These are phyloP conservation scores for Pimephales promelas DNA, from an alignment of 2,113 vertebrate species.

Conservation along the genomic window DNA sequence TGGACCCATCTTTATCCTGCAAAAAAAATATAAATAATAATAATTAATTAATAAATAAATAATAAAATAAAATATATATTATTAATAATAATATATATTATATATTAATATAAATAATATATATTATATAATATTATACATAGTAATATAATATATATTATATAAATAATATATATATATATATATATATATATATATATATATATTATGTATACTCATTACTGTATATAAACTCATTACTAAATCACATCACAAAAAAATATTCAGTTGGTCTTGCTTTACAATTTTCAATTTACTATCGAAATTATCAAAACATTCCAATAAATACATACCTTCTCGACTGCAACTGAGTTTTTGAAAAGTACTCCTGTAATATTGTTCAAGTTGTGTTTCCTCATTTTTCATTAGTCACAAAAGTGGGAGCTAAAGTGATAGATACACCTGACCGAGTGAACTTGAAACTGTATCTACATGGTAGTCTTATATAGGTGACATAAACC, in stretches of 20 bases:
- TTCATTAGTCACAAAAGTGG: neutral
- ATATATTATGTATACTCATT: no score
- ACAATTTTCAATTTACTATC: neutral
- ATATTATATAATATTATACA: no score
- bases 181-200: no score
- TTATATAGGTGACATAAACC: conserved; percentile 36
- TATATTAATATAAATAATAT: no score
- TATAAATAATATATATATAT: neutral
- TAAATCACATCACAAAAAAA: neutral
- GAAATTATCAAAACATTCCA: neutral
- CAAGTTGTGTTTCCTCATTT: conserved; percentile 68
- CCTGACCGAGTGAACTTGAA: conserved; percentile 15
- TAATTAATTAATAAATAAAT: neutral
- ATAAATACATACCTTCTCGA: conserved; percentile 62
- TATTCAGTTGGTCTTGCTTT: neutral
- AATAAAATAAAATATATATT: no score
- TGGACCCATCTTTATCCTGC: conserved; percentile 51
- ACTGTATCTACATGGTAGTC: neutral
- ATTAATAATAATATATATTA: no score
- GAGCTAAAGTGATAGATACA: neutral
- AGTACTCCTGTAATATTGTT: conserved; percentile 63
- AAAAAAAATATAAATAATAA: no score
- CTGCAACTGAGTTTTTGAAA: conserved; percentile 61
- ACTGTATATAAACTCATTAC: neutral
- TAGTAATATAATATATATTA: no score